Base-by-base conservation (phyloP, 2,797 vertebrate genomes). In the Pipistrellus nathusii region DNA sequence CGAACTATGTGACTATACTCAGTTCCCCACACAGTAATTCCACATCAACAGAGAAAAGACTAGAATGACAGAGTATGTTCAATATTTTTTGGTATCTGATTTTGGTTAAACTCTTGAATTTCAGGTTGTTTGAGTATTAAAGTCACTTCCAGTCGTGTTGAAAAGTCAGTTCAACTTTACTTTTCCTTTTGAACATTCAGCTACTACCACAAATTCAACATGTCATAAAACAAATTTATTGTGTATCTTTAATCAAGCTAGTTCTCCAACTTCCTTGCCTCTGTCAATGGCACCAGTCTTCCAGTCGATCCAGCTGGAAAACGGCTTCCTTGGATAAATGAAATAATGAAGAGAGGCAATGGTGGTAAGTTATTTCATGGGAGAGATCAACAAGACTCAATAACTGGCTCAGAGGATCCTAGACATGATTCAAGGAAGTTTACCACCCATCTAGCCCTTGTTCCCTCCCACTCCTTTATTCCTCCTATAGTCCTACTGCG, bases 1-100 rank as follows among this genome's bases (percentile, higher is more conserved):
- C n/a, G 91, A 86, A 77, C 75, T 82, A 90, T 94, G 68, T 51
- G 91, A 81, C 94, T 92, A 91, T 69, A 76, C 84, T 94, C 85
- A n/a, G 20, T 93, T 95, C 57, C 48, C 81, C 87, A 85, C 90
- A 90, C 66, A 90, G 82, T 91, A 88, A 95, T 96, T 95, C 90
- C 51, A 85, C 87, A 85, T 91, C 83, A 94, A 94, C 94, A 83
- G 71, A 55, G 46, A 93, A 92, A 69, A 90, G 53, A 93, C 87
- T 71, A 88, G 53, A 93, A 75, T 75, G 48, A 82, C 78, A 83
- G 32, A 62, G 38, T 72, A 59, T 10, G 46, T 76, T 85, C 38
- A n/a, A 2, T 72, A 86, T 86, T 90, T 95, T 94, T 84, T n/a
- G 62, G 81, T 92, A 92, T 94, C 88, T 95, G 90, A 94, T 92